phyloP scores from a whole-genome alignment of 2,888 invertebrate genomes.

The Notodonta ziczac region DNA sequence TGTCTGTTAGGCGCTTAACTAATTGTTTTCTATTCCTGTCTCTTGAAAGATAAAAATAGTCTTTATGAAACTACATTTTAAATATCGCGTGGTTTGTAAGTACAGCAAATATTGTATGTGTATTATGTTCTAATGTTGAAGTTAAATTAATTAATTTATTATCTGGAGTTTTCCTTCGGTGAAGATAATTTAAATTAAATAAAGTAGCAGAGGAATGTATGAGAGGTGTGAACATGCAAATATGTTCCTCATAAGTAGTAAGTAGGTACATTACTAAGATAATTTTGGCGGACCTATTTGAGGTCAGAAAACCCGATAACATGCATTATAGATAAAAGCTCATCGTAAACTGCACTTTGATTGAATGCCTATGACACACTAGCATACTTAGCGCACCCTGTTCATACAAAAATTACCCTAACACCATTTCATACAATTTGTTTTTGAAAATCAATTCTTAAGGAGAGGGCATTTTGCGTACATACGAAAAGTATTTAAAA shows the following conservation, averaged over 20 bases:
- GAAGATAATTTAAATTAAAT: no score
- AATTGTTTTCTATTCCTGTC: no score
- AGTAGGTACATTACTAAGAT: not conserved
- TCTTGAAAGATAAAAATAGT: no score
- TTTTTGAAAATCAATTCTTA: not conserved
- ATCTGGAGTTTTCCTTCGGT: no score
- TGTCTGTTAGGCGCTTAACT: no score
- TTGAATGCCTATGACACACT: constrained; percentile 4
- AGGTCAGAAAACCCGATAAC: not conserved
- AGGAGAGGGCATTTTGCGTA: not conserved
- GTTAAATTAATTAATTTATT: not conserved
- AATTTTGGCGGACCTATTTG: not conserved
- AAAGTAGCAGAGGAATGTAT: no score
- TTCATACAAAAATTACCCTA: not conserved
- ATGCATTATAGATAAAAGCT: not conserved
- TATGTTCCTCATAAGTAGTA: no score
- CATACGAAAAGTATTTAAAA: not conserved
- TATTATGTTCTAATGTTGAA: not conserved
- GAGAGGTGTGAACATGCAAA: no score
- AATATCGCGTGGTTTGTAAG: not conserved
- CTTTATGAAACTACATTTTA: not conserved
- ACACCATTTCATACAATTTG: not conserved
- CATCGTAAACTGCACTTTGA: not conserved
- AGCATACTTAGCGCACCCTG: not conserved
- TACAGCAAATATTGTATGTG: no score